These are phyloP conservation scores for Pyrocephalus nanus DNA, from an alignment of 2,797 vertebrate species.

Conservation along the genomic window DNA sequence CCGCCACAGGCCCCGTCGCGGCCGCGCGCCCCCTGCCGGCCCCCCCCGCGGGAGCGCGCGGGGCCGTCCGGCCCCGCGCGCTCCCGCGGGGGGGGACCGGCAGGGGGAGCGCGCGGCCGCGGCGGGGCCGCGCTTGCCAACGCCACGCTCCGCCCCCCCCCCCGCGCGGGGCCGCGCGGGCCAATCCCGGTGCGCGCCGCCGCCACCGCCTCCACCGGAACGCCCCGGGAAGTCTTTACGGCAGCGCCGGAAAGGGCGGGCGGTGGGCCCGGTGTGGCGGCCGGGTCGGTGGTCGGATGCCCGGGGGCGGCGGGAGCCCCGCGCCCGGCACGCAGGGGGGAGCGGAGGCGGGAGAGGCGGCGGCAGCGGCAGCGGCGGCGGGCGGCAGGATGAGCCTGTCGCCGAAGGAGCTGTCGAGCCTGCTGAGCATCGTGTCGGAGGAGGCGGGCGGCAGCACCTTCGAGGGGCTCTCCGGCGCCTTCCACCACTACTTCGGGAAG, in stretches of 20 bases:
- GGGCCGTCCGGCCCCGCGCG: not conserved
- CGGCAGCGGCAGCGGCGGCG: not conserved
- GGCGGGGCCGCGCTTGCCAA: not conserved
- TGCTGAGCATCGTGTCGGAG: slow-evolving; percentile 95
- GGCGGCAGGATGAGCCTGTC: slow-evolving; percentile 77
- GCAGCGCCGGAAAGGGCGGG: not conserved
- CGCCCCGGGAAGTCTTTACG: not conserved
- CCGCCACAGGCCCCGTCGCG: too few relatives aligned
- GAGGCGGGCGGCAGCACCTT: slow-evolving; percentile 93
- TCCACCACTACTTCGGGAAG: slow-evolving; percentile 95
- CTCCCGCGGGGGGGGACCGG: too few relatives aligned
- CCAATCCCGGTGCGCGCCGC: not conserved
- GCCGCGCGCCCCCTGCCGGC: not conserved
- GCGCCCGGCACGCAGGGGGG: slow-evolving; percentile 7
- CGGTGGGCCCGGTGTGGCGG: not conserved
- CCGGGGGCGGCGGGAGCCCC: slow-evolving; percentile 33
- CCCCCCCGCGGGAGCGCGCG: not conserved
- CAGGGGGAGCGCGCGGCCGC: too few relatives aligned
- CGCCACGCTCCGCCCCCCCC: not conserved
- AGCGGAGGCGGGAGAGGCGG: slow-evolving; percentile 3
- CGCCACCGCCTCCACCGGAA: too few relatives aligned
- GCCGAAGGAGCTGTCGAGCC: slow-evolving; percentile 90
- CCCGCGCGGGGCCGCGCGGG: not conserved
- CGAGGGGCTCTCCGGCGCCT: slow-evolving; percentile 91
- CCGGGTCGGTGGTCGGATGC: not conserved